Base-by-base conservation (phyloP, 2,113 vertebrate genomes). In the Probosciger aterrimus region DNA sequence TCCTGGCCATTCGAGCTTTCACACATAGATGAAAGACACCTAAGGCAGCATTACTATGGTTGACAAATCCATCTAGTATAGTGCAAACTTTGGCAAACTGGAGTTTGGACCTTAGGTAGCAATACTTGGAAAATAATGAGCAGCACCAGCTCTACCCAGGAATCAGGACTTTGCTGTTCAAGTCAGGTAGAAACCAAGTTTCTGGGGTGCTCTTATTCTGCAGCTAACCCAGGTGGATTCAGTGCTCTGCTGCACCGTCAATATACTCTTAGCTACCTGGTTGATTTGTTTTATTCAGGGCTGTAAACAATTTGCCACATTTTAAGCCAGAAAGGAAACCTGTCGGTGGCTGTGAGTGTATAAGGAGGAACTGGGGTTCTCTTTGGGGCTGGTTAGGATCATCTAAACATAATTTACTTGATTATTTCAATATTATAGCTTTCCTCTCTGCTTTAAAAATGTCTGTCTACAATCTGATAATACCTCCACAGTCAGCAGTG, bases 361-460 rank as follows among this genome's bases (percentile, higher is more conserved):
- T 35, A 63, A 88, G 43, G 30, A 88, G 39, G n/a, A 79, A 85
- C 24, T 2, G 4, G 6, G 14, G 5, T 41, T 80, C 18, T 76
- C 18, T 70, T 19, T 78, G 41, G 30, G 14, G 30, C 14, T 78
- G 14, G 27, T 86, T 94, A 71, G 5, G 30, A 37, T 70, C 27
- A 84, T 71, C 43, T 64, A 88, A 95, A 92, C 12, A 47, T 22
- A 83, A 78, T 91, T 88, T 83, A 55, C 33, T 92, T 75, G 12
- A 74, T 81, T 30, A 75, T 91, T 92, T 78, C 55, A 60, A 28
- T 75, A 91, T 39, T 79, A 75, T 33, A 60, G 14, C 30, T n/a
- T 88, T 93, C 57, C 14, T 90, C 20, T 17, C 37, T 46, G 27
- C 22, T 68, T 86, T 88, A 90, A 75, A 92, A 93, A 73, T 88